Percentiles rank a stretch among this genome's conserved stretches.
These are phyloP conservation scores for Glyphotaelius pellucidus DNA, from an alignment of 2,888 invertebrate genomes.

Conservation along the genomic window DNA sequence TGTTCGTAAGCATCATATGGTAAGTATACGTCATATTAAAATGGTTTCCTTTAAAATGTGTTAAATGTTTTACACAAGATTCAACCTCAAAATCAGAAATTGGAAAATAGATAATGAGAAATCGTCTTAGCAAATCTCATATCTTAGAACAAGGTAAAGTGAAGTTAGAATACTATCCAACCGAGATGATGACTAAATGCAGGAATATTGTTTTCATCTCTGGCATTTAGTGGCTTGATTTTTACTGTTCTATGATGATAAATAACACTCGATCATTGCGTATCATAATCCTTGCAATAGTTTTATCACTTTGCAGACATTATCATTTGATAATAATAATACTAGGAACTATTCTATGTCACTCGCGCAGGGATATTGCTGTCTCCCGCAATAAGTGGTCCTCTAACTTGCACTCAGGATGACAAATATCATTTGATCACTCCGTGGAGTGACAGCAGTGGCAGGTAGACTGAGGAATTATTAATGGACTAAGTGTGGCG, in stretches of 20 bases:
- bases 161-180: no score
- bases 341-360: background rate
- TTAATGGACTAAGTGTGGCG: slow-evolving; percentile 42
- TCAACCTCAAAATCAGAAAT: no score
- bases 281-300: background rate
- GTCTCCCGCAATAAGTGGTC: background rate
- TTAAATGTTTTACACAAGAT: no score
- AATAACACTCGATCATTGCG: no score
- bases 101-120: no score
- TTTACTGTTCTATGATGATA: slow-evolving; percentile 34
- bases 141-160: no score
- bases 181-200: background rate
- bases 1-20: no score
- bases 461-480: slow-evolving; percentile 36
- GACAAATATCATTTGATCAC: slow-evolving; percentile 53
- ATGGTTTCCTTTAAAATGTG: no score
- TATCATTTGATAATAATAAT: background rate
- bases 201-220: background rate
- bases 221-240: background rate
- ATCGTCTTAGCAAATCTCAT: no score
- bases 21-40: no score
- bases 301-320: background rate
- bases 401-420: slow-evolving; percentile 11
- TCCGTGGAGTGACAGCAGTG: slow-evolving; percentile 37
- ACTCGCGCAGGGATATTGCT: background rate